A percentile compares a stretch with the other conserved stretches of the same genome.
These are phyloP conservation scores for Furnarius figulus DNA, from an alignment of 2,113 vertebrate genomes.

Conservation along the genomic window DNA sequence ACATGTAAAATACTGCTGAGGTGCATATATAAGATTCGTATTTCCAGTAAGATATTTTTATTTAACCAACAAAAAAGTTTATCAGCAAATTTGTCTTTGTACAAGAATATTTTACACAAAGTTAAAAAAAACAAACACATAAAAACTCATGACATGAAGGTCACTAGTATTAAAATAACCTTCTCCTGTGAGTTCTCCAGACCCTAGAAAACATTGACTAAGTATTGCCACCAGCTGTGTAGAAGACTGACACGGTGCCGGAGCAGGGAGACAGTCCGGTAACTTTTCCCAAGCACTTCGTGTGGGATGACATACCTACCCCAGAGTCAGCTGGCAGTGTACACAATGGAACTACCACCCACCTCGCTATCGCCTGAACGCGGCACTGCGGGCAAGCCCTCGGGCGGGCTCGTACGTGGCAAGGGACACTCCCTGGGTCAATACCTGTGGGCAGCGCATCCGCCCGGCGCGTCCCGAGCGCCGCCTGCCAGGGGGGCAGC, in stretches of 20 bases:
- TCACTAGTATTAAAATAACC: neutral
- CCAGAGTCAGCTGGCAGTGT: neutral
- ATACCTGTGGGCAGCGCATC: neutral
- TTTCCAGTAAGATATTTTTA: neutral
- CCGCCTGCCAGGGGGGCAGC: no score
- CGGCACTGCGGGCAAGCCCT: neutral
- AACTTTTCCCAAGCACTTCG: neutral
- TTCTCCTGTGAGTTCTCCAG: neutral
- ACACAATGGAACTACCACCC: neutral
- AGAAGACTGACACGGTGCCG: neutral
- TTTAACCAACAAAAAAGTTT: neutral
- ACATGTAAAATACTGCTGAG: neutral
- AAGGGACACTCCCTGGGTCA: constrained; percentile 14
- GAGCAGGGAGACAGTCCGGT: neutral
- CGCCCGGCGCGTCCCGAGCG: neutral
- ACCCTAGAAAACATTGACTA: neutral
- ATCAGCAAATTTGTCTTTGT: neutral
- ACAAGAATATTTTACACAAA: fast-evolving
- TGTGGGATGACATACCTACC: fast-evolving
- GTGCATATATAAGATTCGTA: fast-evolving
- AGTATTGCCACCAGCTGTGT: neutral
- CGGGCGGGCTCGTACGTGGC: neutral
- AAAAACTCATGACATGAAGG: neutral
- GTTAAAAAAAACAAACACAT: neutral
- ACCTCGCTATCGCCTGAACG: neutral